These are phyloP conservation scores for Furcula furcula DNA, from an alignment of 2,888 invertebrate species.

Conservation along the genomic window DNA sequence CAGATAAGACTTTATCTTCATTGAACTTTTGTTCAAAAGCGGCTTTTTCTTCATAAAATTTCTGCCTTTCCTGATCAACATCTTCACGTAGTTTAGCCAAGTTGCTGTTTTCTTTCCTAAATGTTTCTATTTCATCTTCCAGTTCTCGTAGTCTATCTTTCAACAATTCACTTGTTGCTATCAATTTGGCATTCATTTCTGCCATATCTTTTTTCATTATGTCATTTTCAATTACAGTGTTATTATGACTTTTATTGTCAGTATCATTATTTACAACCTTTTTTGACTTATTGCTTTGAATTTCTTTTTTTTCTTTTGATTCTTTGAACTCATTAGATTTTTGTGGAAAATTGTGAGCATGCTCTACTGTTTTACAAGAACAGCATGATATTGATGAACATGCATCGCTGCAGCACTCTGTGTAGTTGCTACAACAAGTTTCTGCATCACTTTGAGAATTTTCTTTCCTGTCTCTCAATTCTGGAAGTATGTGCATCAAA, in stretches of 20 bases:
- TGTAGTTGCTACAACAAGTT: conserved; percentile 53
- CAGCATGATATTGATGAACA: conserved; percentile 63
- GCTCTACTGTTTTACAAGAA: conserved; percentile 64
- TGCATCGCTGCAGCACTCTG: conserved; percentile 57
- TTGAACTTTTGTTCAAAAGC: conserved; percentile 82
- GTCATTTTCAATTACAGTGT: conserved; percentile 52
- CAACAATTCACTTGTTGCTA: conserved; percentile 81
- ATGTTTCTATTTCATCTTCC: conserved; percentile 83
- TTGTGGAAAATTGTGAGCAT: conserved; percentile 17
- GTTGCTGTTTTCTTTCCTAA: conserved; percentile 76
- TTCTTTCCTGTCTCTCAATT: conserved; percentile 38
- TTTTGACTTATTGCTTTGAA: conserved; percentile 24
- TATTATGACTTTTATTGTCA: conserved; percentile 41
- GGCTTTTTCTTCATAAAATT: conserved; percentile 83
- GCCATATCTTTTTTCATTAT: conserved; percentile 60
- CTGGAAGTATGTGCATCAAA: conserved; percentile 57
- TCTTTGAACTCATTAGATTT: conserved; percentile 18
- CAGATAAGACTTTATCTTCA: conserved; percentile 84
- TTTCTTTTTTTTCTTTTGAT: conserved; percentile 24
- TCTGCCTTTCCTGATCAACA: conserved; percentile 83
- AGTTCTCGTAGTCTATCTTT: conserved; percentile 84
- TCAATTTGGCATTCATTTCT: conserved; percentile 71
- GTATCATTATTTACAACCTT: conserved; percentile 36
- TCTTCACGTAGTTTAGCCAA: conserved; percentile 80
- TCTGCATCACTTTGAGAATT: conserved; percentile 51